Percentiles rank a stretch among this genome's conserved stretches.
Evolutionary conservation across 2,888 invertebrate genomes (phyloP).

Genomic region (Gymnocheta viridis): DNA sequence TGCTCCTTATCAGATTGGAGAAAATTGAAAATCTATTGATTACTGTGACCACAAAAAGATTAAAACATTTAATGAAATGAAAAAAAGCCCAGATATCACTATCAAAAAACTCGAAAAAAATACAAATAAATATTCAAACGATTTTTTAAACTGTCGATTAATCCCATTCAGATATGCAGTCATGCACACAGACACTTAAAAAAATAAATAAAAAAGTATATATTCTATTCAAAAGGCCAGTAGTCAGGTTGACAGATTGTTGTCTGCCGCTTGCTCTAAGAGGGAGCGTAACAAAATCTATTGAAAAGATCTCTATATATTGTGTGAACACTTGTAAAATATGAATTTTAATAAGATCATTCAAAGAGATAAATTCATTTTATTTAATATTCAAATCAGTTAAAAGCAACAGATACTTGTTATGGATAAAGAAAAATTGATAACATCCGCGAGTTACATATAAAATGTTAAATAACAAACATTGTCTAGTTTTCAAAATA

Average conservation of each 20-base stretch:
- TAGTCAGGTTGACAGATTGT: constrained; percentile 50
- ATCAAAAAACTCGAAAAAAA: not conserved
- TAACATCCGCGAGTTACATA: constrained; percentile 7
- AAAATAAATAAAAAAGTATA: not conserved
- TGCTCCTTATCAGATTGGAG: constrained; percentile 62
- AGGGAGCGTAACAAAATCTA: constrained; percentile 53
- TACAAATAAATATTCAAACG: constrained; percentile 39
- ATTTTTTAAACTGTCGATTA: constrained; percentile 44
- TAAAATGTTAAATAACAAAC: constrained; percentile 17
- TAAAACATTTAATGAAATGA: constrained; percentile 58
- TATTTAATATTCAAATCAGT: constrained; percentile 52
- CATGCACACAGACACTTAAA: constrained; percentile 8
- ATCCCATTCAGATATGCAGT: constrained; percentile 17
- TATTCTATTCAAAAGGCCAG: constrained; percentile 13
- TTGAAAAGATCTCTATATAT: constrained; percentile 14
- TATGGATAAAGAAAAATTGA: constrained; percentile 31
- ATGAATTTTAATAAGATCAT: constrained; percentile 68
- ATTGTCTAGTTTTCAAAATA: constrained; percentile 26
- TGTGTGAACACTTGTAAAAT: constrained; percentile 69
- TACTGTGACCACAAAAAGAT: constrained; percentile 48
- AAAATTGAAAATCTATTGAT: constrained; percentile 50
- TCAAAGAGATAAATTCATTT: constrained; percentile 46
- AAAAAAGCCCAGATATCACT: not conserved
- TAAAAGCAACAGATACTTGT: constrained; percentile 31
- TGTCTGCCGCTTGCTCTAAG: not conserved